These are phyloP conservation scores for Manis pentadactyla DNA, from an alignment of 2,797 vertebrate species.

Conservation along the genomic window DNA sequence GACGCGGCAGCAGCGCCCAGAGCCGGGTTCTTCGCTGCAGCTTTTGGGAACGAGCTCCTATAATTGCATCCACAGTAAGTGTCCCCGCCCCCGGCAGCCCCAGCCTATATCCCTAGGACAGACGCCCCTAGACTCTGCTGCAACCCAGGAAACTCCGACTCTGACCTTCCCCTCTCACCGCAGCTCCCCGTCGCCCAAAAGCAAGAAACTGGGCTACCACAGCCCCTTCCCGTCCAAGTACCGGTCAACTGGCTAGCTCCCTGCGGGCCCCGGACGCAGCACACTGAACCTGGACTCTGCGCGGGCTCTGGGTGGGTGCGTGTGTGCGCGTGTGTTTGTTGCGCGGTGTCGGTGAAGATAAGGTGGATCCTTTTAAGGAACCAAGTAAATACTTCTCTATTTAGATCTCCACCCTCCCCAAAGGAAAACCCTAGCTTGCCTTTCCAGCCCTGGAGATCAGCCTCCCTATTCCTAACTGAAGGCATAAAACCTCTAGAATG, in stretches of 20 bases:
- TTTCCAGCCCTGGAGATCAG: not conserved
- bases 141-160: not conserved
- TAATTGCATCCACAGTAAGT: conserved; percentile 60
- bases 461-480: not conserved
- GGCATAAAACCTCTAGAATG: not conserved
- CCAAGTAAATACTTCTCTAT: not conserved
- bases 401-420: not conserved
- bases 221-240: not conserved
- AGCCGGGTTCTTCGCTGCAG: conserved; percentile 25
- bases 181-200: not conserved
- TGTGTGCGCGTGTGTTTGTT: not conserved
- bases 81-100: conserved; percentile 1
- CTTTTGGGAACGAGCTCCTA: not conserved
- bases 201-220: not conserved
- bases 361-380: not conserved
- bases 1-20: conserved; percentile 38
- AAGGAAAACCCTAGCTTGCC: not conserved
- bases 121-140: not conserved
- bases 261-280: not conserved
- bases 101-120: not conserved
- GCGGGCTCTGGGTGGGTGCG: not conserved
- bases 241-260: not conserved
- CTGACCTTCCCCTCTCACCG: not conserved
- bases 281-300: not conserved
- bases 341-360: not conserved